A percentile compares a stretch with the other conserved stretches of the same genome.
Conservation (phyloP, 1,140 invertebrate species). For the Paraescarpia echinospica region DNA sequence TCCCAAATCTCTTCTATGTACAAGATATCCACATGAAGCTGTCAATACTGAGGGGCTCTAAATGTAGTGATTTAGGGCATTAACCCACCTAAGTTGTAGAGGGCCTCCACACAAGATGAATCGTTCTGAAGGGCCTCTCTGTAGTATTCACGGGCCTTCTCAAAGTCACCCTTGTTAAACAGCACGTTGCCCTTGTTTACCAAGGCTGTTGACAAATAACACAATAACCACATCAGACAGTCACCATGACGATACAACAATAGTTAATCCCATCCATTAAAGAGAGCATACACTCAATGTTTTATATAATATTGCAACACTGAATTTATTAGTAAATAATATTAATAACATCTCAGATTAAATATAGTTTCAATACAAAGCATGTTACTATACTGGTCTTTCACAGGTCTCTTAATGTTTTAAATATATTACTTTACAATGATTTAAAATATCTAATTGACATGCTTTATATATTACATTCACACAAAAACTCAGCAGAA, state of each 20-base stretch:
- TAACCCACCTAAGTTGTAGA: conserved; percentile 81
- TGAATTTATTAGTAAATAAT: not conserved
- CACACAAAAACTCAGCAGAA: no score
- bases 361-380: no score
- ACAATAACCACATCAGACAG: conserved; percentile 8
- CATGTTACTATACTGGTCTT: no score
- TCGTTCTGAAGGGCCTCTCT: conserved; percentile 79
- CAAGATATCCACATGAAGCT: not conserved
- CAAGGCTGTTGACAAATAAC: conserved; percentile 63
- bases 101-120: conserved; percentile 81
- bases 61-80: not conserved
- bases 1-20: not conserved
- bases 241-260: conserved; percentile 2
- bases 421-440: no score
- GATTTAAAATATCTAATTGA: no score
- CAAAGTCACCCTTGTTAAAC: conserved; percentile 71
- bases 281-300: not conserved
- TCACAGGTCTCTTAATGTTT: no score
- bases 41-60: not conserved
- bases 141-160: conserved; percentile 76
- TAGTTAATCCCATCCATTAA: not conserved
- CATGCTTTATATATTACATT: no score
- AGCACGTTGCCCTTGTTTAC: conserved; percentile 88
- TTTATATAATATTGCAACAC: not conserved
- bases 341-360: no score